Conservation (phyloP, 2,888 invertebrate genomes). For the Machimus atricapillus region DNA sequence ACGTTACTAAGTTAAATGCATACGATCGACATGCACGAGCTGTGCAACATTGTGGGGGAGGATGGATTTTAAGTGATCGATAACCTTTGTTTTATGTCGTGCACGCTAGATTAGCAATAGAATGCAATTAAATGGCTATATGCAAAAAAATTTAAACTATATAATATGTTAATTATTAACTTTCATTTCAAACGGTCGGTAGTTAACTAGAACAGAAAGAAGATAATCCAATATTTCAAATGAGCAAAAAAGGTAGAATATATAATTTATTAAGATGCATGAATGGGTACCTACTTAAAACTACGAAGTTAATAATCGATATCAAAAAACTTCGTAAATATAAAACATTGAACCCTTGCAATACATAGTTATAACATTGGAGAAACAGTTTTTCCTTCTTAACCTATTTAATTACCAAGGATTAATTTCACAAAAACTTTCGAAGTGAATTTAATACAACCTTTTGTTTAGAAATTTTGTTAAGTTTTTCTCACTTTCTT, state of each 20-base stretch:
- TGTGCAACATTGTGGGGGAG: neutral
- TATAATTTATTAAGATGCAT: neutral
- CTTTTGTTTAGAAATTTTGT: no score
- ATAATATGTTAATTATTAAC: neutral
- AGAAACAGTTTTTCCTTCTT: neutral
- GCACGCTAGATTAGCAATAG: neutral
- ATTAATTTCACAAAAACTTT: neutral
- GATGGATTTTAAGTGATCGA: neutral
- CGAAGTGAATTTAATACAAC: neutral
- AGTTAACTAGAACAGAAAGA: neutral
- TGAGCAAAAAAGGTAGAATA: neutral
- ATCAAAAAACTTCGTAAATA: neutral
- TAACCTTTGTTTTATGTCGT: neutral
- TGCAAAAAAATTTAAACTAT: neutral
- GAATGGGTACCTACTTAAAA: neutral
- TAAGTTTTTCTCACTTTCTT: no score
- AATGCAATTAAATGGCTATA: neutral
- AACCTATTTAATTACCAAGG: neutral
- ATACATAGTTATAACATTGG: neutral
- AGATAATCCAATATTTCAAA: neutral
- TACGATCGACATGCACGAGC: neutral
- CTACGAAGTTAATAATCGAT: neutral
- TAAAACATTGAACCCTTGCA: neutral
- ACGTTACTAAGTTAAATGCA: neutral
- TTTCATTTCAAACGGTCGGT: neutral